Base-by-base conservation (phyloP, 2,113 vertebrate genomes). In the Fregata magnificens region DNA sequence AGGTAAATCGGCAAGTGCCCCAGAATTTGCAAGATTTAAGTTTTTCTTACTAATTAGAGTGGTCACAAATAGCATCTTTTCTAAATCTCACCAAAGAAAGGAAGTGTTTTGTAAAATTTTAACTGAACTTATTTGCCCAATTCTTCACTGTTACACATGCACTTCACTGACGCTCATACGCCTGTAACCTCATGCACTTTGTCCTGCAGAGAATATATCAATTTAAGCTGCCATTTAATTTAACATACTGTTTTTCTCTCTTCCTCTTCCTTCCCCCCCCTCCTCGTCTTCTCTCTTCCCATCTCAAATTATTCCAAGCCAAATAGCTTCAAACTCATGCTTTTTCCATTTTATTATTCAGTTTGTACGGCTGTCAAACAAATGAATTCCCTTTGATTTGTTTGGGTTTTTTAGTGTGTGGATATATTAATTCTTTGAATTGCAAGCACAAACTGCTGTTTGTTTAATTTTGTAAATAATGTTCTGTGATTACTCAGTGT, bases 401-500 rank as follows among this genome's bases (percentile, higher is more conserved):
- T 96, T 81, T 84, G 63, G 1, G 17, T 84, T 82, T 80, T 28
- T 34, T 22, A 73, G 50, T 14, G n/a, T 80, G 74, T 71, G 53
- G 69, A 49, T 84, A 40, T 80, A 83, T 80, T 73, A 92, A 88
- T 90, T 82, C 77, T 69, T 95, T 76, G 73, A 86, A 76, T 91
- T 78, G 82, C 73, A 66, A 49, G 71, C 74, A 74, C n/a, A n/a
- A n/a, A n/a, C 44, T 76, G 52, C 50, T 69, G 80, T 72, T 83
- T 92, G 74, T 87, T 96, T 91, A 69, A 91, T 95, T 93, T 74
- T 42, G 58, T 53, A 86, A 95, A 95, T 49, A 92, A 72, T 9
- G 13, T 49, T 82, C 49, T 70, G n/a, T 72, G 76, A 90, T 89
- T 82, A 79, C 77, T 82, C 79, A 31, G 36, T 9, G 77, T 70